A percentile compares a stretch with the other conserved stretches of the same genome.
Evolutionary conservation across 2,888 invertebrate genomes (phyloP).

Genomic region (Megastigmus dorsalis): DNA sequence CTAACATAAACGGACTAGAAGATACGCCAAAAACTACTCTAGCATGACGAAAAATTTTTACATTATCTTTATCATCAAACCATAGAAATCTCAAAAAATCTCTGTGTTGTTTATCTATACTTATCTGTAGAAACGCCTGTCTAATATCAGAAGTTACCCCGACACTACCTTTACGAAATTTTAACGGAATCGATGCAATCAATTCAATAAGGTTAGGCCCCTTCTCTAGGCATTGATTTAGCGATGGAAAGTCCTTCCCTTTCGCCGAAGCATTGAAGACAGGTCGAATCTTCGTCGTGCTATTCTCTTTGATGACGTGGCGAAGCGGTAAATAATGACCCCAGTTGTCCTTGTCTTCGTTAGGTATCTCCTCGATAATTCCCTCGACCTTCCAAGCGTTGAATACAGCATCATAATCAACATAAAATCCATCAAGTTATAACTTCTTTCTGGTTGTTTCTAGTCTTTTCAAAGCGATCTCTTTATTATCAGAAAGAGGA

Average conservation of each 20-base stretch:
- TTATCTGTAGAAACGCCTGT: conserved; percentile 50
- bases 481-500: neutral
- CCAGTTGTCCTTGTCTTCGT: neutral
- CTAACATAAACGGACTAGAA: conserved; percentile 33
- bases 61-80: conserved; percentile 44
- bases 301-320: conserved; percentile 56
- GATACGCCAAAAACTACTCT: conserved; percentile 58
- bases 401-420: conserved; percentile 46
- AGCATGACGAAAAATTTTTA: conserved; percentile 48
- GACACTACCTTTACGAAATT: conserved; percentile 45
- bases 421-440: conserved; percentile 7
- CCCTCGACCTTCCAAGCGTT: conserved; percentile 29
- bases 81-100: conserved; percentile 57
- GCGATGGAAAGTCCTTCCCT: conserved; percentile 53
- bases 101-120: conserved; percentile 37
- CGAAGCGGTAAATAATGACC: conserved; percentile 57
- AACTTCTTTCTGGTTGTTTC: neutral
- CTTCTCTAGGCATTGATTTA: conserved; percentile 56
- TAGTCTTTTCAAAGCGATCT: neutral
- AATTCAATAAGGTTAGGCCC: conserved; percentile 54
- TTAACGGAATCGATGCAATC: conserved; percentile 36
- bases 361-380: conserved; percentile 30
- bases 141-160: conserved; percentile 47
- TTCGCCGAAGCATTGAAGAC: conserved; percentile 59
- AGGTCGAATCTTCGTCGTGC: conserved; percentile 56